Conservation (phyloP, 2,113 vertebrate species). For the Murina feae region DNA sequence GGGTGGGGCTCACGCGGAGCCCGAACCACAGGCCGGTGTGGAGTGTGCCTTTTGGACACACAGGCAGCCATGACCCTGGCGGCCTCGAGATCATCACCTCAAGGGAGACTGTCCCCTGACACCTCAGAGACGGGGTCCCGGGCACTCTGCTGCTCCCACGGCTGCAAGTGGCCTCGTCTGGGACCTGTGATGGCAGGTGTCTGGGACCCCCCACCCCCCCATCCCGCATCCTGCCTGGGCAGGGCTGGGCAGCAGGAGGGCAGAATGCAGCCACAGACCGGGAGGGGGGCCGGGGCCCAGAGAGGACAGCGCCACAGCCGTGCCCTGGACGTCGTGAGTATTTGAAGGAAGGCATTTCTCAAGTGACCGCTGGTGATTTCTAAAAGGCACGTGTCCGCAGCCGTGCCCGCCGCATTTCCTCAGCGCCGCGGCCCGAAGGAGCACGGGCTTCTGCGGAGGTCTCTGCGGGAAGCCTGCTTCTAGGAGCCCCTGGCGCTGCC, state of each 20-base stretch:
- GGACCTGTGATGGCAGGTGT: neutral
- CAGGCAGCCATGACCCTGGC: fast-evolving
- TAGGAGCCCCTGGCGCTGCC: neutral
- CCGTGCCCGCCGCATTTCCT: neutral
- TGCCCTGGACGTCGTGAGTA: neutral
- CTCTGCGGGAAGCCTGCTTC: neutral
- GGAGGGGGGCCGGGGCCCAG: neutral
- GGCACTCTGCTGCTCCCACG: fast-evolving
- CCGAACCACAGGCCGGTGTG: neutral
- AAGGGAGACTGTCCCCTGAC: neutral
- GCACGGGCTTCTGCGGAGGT: neutral
- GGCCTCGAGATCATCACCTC: fast-evolving
- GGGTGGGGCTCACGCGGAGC: fast-evolving
- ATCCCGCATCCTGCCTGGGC: neutral
- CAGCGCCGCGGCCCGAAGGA: neutral
- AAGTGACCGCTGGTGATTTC: neutral
- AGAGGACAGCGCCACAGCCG: neutral
- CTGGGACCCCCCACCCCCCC: too few species aligned
- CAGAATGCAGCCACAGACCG: neutral
- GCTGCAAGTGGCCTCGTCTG: fast-evolving
- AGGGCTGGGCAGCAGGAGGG: neutral
- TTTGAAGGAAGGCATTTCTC: neutral
- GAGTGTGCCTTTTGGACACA: fast-evolving
- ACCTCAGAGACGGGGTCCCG: fast-evolving
- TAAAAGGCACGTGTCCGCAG: neutral